Percentiles rank a stretch among this genome's conserved stretches.
phyloP scores from a whole-genome alignment of 2,113 vertebrate species.

The Upupa epops region DNA sequence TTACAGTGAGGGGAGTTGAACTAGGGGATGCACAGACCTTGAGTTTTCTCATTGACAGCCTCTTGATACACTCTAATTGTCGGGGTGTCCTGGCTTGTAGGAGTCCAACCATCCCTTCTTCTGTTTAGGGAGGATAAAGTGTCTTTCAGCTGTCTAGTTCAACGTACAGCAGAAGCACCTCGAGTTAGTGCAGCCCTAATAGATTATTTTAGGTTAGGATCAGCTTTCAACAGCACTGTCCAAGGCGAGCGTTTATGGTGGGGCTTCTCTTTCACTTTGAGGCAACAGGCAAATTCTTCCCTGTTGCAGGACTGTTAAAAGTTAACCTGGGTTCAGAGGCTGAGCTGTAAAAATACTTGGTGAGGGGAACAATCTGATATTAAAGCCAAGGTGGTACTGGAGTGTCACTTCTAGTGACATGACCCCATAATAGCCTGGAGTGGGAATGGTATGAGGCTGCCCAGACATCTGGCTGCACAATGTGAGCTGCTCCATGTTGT shows the following conservation, averaged over 20 bases:
- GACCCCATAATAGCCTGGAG: neutral
- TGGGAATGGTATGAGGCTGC: rapidly evolving
- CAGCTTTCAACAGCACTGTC: too few species aligned
- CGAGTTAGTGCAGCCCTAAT: too few species aligned
- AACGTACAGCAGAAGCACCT: too few species aligned
- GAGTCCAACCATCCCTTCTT: too few species aligned
- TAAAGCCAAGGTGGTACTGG: neutral
- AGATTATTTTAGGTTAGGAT: too few species aligned
- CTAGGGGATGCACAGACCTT: too few species aligned
- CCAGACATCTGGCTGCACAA: neutral
- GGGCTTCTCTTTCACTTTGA: neutral
- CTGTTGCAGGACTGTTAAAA: neutral
- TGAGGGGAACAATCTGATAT: neutral
- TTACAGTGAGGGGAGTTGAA: too few species aligned
- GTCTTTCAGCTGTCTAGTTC: too few species aligned
- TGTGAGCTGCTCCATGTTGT: neutral
- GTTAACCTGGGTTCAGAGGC: neutral
- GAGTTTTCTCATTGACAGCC: too few species aligned
- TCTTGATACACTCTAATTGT: too few species aligned
- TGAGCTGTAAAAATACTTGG: neutral
- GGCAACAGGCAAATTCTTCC: neutral
- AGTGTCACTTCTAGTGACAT: neutral
- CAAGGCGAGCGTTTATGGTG: rapidly evolving
- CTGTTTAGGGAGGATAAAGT: too few species aligned
- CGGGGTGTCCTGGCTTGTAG: too few species aligned